phyloP scores from a whole-genome alignment of 2,888 invertebrate genomes.

The Celastrina argiolus region DNA sequence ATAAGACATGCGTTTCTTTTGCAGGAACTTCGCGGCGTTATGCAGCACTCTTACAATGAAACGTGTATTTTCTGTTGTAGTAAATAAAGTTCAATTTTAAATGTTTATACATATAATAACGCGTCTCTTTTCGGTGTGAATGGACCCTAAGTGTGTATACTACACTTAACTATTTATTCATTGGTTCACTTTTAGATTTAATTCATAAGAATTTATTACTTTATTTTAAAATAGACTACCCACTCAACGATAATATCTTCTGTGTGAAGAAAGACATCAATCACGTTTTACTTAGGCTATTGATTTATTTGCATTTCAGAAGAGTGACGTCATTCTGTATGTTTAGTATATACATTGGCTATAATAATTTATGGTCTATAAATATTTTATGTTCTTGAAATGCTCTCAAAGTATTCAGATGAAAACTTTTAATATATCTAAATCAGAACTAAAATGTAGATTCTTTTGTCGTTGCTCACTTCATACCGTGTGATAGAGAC shows the following conservation, averaged over 20 bases:
- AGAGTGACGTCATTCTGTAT: not conserved
- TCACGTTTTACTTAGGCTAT: constrained; percentile 16
- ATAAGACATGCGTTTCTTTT: too few relatives aligned
- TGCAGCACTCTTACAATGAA: too few relatives aligned
- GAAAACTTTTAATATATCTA: not conserved
- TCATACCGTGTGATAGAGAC: too few relatives aligned
- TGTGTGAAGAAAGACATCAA: constrained; percentile 2
- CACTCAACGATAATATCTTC: not conserved
- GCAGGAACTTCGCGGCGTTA: too few relatives aligned
- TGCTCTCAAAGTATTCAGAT: not conserved
- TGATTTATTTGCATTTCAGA: constrained; percentile 18
- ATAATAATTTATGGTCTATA: not conserved
- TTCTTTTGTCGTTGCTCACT: too few relatives aligned
- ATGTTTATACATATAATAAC: too few relatives aligned
- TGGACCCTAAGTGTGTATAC: too few relatives aligned
- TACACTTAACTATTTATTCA: too few relatives aligned
- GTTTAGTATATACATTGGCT: not conserved
- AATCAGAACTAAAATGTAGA: too few relatives aligned
- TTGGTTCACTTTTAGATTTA: not conserved
- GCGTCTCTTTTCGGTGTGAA: too few relatives aligned
- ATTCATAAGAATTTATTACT: not conserved
- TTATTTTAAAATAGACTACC: not conserved
- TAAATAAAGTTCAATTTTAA: too few relatives aligned
- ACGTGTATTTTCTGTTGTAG: too few relatives aligned
- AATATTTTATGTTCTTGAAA: not conserved